Conservation (phyloP, 2,113 vertebrate genomes). For the Peromyscus californicus region DNA sequence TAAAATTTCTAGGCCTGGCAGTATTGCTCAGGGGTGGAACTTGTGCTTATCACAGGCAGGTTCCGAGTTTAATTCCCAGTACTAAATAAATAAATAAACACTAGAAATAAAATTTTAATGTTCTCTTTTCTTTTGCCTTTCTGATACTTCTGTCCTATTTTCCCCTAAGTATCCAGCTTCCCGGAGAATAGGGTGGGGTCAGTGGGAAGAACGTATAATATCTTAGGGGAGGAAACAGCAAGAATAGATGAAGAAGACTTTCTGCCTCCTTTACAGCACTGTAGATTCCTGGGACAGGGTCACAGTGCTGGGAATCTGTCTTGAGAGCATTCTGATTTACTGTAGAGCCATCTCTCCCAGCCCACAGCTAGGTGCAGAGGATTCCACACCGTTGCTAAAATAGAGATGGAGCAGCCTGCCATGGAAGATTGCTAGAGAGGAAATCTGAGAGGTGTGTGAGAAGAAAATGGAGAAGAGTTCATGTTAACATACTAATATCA, state of each 20-base stretch:
- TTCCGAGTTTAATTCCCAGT: neutral
- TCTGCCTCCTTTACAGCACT: neutral
- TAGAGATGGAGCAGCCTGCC: neutral
- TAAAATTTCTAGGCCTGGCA: neutral
- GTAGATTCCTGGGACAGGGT: neutral
- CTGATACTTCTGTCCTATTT: neutral
- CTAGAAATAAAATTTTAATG: neutral
- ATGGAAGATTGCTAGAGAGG: neutral
- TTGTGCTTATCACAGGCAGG: neutral
- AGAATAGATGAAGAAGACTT: neutral
- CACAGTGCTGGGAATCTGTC: neutral
- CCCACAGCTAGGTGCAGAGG: neutral
- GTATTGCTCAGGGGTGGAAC: neutral
- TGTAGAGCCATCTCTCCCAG: neutral
- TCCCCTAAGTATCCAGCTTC: neutral
- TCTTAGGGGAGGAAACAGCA: neutral
- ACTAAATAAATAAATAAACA: neutral
- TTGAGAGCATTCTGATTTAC: neutral
- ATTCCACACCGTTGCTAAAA: fast-evolving
- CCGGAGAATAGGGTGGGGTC: neutral
- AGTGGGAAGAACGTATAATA: neutral
- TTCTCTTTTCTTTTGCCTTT: neutral
- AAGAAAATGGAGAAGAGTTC: neutral
- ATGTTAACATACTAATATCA: neutral
- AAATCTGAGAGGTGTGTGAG: neutral